Conservation (phyloP, 2,888 invertebrate genomes). For the Acrobasis consociella region DNA sequence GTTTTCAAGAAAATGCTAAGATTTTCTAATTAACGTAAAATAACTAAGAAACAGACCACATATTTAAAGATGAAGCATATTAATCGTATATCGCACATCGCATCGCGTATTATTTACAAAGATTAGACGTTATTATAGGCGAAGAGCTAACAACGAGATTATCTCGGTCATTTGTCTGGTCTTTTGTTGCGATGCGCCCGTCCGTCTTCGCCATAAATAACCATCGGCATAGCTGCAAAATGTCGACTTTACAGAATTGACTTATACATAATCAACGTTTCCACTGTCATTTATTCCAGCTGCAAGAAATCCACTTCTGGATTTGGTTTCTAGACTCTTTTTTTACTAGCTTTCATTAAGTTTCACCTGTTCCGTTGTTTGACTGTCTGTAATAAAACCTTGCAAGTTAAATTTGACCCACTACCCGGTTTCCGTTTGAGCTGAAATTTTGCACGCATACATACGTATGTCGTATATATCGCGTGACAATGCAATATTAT, state of each 20-base stretch:
- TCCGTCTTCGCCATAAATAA: constrained; percentile 72
- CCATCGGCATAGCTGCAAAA: constrained; percentile 62
- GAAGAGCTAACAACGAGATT: constrained; percentile 56
- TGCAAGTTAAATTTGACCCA: too few species aligned
- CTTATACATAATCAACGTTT: not conserved
- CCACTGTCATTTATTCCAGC: not conserved
- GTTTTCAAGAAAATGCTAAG: too few species aligned
- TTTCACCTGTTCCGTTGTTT: too few species aligned
- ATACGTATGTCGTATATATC: too few species aligned
- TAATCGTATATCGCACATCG: constrained; percentile 23
- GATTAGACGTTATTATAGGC: constrained; percentile 42
- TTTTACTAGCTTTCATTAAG: too few species aligned
- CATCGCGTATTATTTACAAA: constrained; percentile 29
- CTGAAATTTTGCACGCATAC: too few species aligned
- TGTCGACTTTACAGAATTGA: not conserved
- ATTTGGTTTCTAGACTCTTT: too few species aligned
- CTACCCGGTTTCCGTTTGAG: too few species aligned
- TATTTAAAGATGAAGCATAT: constrained; percentile 23
- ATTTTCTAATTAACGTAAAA: not conserved
- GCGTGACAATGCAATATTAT: too few species aligned
- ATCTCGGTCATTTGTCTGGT: constrained; percentile 76
- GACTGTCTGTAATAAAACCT: too few species aligned
- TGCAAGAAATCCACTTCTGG: too few species aligned
- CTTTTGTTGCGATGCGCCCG: constrained; percentile 67
- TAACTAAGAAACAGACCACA: not conserved